A percentile compares a stretch with the other conserved stretches of the same genome.
These are phyloP conservation scores for Podarcis muralis DNA, from an alignment of 2,113 vertebrate genomes.

Conservation along the genomic window DNA sequence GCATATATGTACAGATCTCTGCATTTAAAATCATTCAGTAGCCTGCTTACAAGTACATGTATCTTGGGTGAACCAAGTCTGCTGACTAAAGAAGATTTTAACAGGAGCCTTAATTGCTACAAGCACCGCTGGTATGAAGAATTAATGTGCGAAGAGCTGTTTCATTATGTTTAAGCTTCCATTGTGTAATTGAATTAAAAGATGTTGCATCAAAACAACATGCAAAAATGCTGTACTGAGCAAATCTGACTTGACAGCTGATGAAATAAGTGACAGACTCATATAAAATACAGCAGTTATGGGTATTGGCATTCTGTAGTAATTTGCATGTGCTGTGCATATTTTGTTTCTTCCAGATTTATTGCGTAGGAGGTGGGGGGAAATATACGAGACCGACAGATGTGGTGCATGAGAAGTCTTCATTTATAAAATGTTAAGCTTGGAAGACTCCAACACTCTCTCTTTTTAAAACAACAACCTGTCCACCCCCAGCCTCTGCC, in stretches of 20 bases:
- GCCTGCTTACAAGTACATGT: neutral
- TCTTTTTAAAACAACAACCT: neutral
- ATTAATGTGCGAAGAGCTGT: neutral
- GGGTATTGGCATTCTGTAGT: neutral
- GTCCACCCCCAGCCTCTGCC: neutral
- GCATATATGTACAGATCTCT: neutral
- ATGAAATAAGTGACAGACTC: conserved; percentile 12
- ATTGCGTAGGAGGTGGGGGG: neutral
- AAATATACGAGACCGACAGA: neutral
- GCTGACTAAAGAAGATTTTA: neutral
- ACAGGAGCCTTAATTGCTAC: conserved; percentile 1
- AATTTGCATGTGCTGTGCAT: conserved; percentile 26
- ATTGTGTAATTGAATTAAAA: conserved; percentile 27
- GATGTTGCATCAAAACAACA: conserved; percentile 8
- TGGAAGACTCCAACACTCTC: neutral
- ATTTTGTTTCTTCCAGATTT: conserved; percentile 16
- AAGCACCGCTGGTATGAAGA: conserved; percentile 15
- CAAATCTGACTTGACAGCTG: conserved; percentile 18
- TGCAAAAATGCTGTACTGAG: conserved; percentile 9
- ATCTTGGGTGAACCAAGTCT: neutral
- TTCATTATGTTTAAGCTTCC: conserved; percentile 9
- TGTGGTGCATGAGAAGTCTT: neutral
- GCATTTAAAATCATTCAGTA: neutral
- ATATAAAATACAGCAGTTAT: conserved; percentile 26
- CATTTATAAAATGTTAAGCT: neutral